Percentiles rank a stretch among this genome's conserved stretches.
These are phyloP conservation scores for Doryteuthis pealeii DNA, from an alignment of 1,140 invertebrate species.

Conservation along the genomic window DNA sequence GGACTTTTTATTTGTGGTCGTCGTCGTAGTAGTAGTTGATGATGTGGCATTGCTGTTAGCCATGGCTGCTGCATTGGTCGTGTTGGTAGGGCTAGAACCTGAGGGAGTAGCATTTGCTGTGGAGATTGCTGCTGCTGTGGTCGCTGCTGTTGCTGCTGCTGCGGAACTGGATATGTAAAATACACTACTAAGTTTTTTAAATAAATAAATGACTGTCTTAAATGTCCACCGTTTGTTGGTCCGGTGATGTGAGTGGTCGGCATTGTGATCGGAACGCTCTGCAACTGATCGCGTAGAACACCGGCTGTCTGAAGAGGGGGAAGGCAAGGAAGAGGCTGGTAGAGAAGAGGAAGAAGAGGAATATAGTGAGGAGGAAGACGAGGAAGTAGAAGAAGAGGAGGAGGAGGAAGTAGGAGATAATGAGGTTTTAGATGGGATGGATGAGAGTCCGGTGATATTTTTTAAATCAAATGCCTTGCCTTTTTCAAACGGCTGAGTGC, in stretches of 20 bases:
- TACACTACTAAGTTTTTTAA: slow-evolving; percentile 5
- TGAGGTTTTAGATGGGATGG: slow-evolving; percentile 6
- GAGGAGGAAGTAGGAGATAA: too few relatives aligned
- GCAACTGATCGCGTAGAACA: background rate
- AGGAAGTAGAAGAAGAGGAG: too few relatives aligned
- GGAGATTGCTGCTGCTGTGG: too few relatives aligned
- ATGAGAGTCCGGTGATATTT: slow-evolving; percentile 39
- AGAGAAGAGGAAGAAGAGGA: slow-evolving; percentile 10
- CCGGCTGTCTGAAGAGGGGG: background rate
- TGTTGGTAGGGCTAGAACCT: background rate
- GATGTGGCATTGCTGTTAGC: background rate
- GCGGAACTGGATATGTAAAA: background rate
- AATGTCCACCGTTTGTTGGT: background rate
- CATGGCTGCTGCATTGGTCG: background rate
- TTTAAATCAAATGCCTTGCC: slow-evolving; percentile 58
- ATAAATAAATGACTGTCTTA: slow-evolving; percentile 10
- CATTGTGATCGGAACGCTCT: background rate
- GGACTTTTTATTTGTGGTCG: too few relatives aligned
- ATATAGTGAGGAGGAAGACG: too few relatives aligned
- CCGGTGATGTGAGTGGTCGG: background rate
- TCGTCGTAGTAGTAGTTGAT: background rate
- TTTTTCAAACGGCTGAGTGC: slow-evolving; percentile 48
- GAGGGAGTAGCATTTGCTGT: background rate
- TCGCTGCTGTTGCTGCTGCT: too few relatives aligned
- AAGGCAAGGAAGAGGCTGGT: background rate